Conservation (phyloP, 2,797 vertebrate genomes). For the Balearica regulorum region DNA sequence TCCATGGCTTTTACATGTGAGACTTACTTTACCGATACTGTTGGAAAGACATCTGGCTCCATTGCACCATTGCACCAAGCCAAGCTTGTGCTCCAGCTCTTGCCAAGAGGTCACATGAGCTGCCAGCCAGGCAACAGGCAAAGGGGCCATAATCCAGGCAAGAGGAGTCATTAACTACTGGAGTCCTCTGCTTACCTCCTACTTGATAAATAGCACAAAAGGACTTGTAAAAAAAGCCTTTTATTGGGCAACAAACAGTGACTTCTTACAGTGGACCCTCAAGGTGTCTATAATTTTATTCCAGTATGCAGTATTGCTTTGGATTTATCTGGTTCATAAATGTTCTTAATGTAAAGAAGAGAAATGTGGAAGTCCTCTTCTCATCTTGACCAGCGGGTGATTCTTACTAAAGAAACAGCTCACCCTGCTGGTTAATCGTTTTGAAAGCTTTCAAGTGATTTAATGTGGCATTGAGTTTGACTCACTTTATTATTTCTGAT, state of each 20-base stretch:
- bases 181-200: not conserved
- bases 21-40: not conserved
- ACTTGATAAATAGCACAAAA: not conserved
- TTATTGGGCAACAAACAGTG: not conserved
- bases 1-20: not conserved
- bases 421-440: constrained; percentile 29
- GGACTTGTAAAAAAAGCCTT: not conserved
- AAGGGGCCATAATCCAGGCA: not conserved
- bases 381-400: not conserved
- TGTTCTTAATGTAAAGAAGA: not conserved
- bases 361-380: not conserved
- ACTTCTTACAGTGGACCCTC: not conserved
- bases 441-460: constrained; percentile 36
- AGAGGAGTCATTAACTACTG: not conserved
- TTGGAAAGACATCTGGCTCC: not conserved
- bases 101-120: not conserved
- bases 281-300: not conserved
- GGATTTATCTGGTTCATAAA: not conserved
- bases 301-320: not conserved
- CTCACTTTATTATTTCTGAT: constrained; percentile 50
- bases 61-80: not conserved
- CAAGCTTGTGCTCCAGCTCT: not conserved
- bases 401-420: constrained; percentile 47
- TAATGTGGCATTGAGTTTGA: constrained; percentile 21
- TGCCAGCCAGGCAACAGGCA: not conserved